Conservation (phyloP, 2,113 vertebrate species). For the Ageneiosus marmoratus region DNA sequence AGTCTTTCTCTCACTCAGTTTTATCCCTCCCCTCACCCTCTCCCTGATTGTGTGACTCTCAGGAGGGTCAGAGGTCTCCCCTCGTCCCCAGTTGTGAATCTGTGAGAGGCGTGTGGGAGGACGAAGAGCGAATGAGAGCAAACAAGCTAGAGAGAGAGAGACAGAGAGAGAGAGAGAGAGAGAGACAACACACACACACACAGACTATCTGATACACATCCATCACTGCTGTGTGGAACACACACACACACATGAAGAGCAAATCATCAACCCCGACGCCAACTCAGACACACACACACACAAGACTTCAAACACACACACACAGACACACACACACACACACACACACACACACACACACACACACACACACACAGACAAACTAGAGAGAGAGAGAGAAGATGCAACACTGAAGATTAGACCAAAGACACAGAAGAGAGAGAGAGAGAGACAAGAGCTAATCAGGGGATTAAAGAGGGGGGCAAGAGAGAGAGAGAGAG, state of each 20-base stretch:
- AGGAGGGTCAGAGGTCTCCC: slow-evolving; percentile 67
- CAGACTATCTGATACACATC: slow-evolving; percentile 55
- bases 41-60: slow-evolving; percentile 72
- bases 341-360: slow-evolving; percentile 29
- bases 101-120: slow-evolving; percentile 71
- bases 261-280: slow-evolving; percentile 37
- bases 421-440: slow-evolving; percentile 38
- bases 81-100: slow-evolving; percentile 68
- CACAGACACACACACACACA: slow-evolving; percentile 28
- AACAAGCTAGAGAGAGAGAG: slow-evolving; percentile 49
- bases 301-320: slow-evolving; percentile 19
- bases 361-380: slow-evolving; percentile 29
- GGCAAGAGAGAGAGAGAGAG: slow-evolving; percentile 32
- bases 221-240: slow-evolving; percentile 67
- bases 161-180: slow-evolving; percentile 38
- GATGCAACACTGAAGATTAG: slow-evolving; percentile 52
- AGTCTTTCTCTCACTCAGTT: not conserved
- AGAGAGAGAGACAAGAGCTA: slow-evolving; percentile 50
- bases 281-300: slow-evolving; percentile 27
- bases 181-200: slow-evolving; percentile 53
- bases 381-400: slow-evolving; percentile 33
- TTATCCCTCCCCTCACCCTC: not conserved
- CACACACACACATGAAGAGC: slow-evolving; percentile 66
- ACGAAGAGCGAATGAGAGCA: slow-evolving; percentile 45
- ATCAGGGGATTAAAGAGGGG: slow-evolving; percentile 44